Percentiles rank a stretch among this genome's conserved stretches.
Evolutionary conservation across 2,113 vertebrate genomes (phyloP).

Genomic region (Pimephales promelas): DNA sequence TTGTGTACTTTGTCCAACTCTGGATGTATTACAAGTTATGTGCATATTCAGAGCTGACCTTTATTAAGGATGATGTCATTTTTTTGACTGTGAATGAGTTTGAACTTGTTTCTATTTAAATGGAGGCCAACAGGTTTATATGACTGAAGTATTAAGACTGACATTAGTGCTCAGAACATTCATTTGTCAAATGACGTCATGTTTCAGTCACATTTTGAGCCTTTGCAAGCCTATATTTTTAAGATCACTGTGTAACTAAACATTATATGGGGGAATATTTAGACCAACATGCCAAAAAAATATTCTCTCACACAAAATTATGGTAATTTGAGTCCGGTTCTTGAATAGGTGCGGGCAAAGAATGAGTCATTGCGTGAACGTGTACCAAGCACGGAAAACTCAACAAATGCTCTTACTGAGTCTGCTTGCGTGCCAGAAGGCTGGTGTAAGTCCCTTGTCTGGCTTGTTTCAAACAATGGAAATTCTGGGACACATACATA

Average conservation of each 20-base stretch:
- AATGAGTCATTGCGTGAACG: conserved; percentile 33
- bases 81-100: background rate
- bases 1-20: too few species aligned
- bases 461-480: conserved; percentile 50
- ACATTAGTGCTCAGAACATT: background rate
- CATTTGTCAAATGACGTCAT: conserved; percentile 15
- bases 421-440: conserved; percentile 46
- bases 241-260: conserved; percentile 26
- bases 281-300: background rate
- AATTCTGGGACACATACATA: conserved; percentile 43
- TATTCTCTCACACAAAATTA: conserved; percentile 6
- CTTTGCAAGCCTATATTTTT: conserved; percentile 8
- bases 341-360: conserved; percentile 1
- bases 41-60: background rate
- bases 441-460: conserved; percentile 49
- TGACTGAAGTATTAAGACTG: conserved; percentile 6
- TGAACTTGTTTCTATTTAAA: conserved; percentile 24
- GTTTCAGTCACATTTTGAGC: conserved; percentile 8
- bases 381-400: conserved; percentile 42
- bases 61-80: background rate
- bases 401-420: conserved; percentile 4
- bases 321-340: background rate
- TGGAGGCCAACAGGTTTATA: background rate
- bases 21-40: background rate
- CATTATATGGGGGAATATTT: conserved; percentile 4